Conservation (phyloP, 2,888 invertebrate genomes). For the Dasypolia templi region DNA sequence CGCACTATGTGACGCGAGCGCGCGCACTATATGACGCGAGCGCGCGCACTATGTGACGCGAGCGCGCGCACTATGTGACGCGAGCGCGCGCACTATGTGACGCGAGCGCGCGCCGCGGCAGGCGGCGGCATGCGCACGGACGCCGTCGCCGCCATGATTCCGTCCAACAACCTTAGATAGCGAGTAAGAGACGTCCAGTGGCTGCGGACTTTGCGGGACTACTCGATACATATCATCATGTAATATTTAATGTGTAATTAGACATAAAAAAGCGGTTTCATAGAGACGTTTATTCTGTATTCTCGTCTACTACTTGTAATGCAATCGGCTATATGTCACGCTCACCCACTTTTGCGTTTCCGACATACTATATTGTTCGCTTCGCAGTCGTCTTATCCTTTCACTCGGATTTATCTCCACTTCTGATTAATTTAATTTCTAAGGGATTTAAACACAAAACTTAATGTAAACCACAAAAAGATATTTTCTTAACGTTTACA, state of each 20-base stretch:
- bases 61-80: no score
- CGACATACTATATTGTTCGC: conserved; percentile 73
- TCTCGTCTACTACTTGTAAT: conserved; percentile 87
- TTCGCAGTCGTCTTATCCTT: conserved; percentile 76
- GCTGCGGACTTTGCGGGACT: conserved; percentile 92
- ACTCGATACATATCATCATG: conserved; percentile 93
- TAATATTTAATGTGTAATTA: conserved; percentile 91
- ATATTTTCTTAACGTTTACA: conserved; percentile 85
- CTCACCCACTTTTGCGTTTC: conserved; percentile 80
- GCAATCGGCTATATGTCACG: conserved; percentile 89
- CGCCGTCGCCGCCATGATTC: conserved; percentile 89
- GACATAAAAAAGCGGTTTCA: conserved; percentile 89
- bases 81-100: conserved; percentile 23
- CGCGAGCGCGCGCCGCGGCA: conserved; percentile 44
- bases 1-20: background rate
- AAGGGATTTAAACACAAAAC: conserved; percentile 65
- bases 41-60: background rate
- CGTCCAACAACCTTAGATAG: conserved; percentile 91
- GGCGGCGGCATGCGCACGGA: conserved; percentile 68
- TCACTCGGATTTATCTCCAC: conserved; percentile 71
- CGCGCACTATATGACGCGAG: no score
- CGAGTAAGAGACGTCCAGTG: conserved; percentile 91
- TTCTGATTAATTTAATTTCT: conserved; percentile 71
- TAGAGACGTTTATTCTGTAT: conserved; percentile 91
- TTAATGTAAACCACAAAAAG: conserved; percentile 66